Evolutionary conservation across 2,113 vertebrate genomes (phyloP).

Genomic region (Notarius lentiginosus): DNA sequence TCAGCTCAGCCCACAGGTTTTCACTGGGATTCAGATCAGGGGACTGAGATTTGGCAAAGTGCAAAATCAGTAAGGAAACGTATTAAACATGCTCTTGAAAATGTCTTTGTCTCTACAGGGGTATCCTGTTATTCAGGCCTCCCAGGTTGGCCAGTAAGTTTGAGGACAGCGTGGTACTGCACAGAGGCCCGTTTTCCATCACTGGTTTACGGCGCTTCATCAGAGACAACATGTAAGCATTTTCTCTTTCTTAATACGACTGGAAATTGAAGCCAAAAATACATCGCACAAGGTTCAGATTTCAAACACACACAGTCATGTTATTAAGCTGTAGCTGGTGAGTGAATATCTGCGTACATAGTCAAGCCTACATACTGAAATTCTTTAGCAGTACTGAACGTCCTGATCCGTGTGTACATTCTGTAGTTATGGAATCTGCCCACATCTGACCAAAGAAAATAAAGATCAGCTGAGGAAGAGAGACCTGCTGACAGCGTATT

Average conservation of each 20-base stretch:
- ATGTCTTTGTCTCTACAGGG: slow-evolving; percentile 49
- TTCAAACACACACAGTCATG: not conserved
- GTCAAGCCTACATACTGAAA: not conserved
- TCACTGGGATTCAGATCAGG: too few relatives aligned
- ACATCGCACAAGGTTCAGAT: not conserved
- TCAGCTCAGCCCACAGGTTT: too few relatives aligned
- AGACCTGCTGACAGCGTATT: slow-evolving; percentile 71
- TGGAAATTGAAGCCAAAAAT: not conserved
- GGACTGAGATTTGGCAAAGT: not conserved
- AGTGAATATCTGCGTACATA: not conserved
- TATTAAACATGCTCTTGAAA: not conserved
- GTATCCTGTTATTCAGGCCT: slow-evolving; percentile 71
- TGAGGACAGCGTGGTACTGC: slow-evolving; percentile 64
- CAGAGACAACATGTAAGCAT: slow-evolving; percentile 70
- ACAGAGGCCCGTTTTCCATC: slow-evolving; percentile 52
- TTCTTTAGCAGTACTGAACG: not conserved
- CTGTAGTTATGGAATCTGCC: slow-evolving; percentile 72
- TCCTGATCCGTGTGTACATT: not conserved
- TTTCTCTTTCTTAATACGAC: not conserved
- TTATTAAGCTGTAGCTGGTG: not conserved
- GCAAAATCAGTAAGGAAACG: not conserved
- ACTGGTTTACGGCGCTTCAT: slow-evolving; percentile 71
- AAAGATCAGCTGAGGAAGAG: slow-evolving; percentile 66
- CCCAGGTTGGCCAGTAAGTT: slow-evolving; percentile 66
- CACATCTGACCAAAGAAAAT: slow-evolving; percentile 73